Evolutionary conservation across 2,113 vertebrate genomes (phyloP).

Genomic region (Porphyrio hochstetteri): DNA sequence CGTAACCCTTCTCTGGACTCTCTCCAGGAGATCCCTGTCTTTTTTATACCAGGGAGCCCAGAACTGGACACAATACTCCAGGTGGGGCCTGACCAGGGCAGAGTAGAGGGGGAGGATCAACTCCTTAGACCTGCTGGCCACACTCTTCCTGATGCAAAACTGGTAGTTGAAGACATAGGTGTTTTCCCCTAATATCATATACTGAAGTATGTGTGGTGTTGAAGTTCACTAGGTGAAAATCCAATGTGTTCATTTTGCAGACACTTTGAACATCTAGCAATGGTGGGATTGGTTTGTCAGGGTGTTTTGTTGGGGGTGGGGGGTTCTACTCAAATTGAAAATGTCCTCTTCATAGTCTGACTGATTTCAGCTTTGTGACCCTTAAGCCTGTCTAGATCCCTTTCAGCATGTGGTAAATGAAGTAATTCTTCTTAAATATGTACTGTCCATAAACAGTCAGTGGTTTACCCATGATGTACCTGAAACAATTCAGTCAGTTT

Average conservation of each 20-base stretch:
- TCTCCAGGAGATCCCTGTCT: no score
- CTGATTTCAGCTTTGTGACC: neutral
- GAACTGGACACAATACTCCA: no score
- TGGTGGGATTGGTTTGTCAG: neutral
- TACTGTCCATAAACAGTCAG: neutral
- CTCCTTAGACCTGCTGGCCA: no score
- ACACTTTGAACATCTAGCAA: neutral
- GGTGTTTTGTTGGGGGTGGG: neutral
- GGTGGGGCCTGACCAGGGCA: no score
- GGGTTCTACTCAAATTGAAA: neutral
- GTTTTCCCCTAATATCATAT: neutral
- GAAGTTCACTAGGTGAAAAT: neutral
- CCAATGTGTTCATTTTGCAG: neutral
- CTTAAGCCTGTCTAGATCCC: neutral
- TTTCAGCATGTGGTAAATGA: neutral
- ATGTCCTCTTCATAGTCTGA: neutral
- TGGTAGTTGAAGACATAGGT: neutral
- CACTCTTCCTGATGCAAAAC: no score
- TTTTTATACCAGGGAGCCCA: no score
- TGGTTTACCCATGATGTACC: neutral
- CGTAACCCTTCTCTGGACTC: no score
- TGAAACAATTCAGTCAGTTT: neutral
- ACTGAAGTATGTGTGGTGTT: neutral
- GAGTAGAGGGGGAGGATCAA: no score
- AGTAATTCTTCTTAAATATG: neutral